Evolutionary conservation across 2,888 invertebrate species (phyloP).

Genomic region (Parnassius orleans): DNA sequence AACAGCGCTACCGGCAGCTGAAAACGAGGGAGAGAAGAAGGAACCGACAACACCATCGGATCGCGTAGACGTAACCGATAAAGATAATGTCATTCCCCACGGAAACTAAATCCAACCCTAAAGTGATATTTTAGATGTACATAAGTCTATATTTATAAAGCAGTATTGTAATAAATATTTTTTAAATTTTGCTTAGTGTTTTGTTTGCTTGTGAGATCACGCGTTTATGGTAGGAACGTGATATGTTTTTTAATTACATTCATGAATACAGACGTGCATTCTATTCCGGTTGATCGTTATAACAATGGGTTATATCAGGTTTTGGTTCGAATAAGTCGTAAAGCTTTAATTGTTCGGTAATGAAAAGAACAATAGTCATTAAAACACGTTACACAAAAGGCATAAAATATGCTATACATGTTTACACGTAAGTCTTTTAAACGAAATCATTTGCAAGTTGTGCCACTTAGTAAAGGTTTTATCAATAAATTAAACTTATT

Average conservation of each 20-base stretch:
- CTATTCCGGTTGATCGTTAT: slow-evolving; percentile 11
- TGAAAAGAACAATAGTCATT: slow-evolving; percentile 20
- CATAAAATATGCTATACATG: slow-evolving; percentile 4
- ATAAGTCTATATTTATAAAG: slow-evolving; percentile 62
- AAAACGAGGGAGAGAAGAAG: slow-evolving; percentile 22
- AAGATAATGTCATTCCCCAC: slow-evolving; percentile 64
- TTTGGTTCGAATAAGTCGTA: slow-evolving; percentile 19
- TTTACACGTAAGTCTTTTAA: too few relatives aligned
- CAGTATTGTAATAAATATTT: slow-evolving; percentile 75
- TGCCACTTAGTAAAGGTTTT: too few relatives aligned
- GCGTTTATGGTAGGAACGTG: slow-evolving; percentile 11
- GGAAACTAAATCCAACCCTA: slow-evolving; percentile 54
- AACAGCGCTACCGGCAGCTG: slow-evolving; percentile 12
- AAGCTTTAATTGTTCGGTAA: slow-evolving; percentile 20
- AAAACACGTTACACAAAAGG: slow-evolving; percentile 2
- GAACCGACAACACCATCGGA: slow-evolving; percentile 46
- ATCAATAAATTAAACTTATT: too few relatives aligned
- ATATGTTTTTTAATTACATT: slow-evolving; percentile 1
- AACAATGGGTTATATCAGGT: slow-evolving; percentile 22
- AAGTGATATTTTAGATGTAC: slow-evolving; percentile 63
- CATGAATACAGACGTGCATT: slow-evolving; percentile 11
- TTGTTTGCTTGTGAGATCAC: slow-evolving; percentile 36
- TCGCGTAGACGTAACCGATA: slow-evolving; percentile 55
- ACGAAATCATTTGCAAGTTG: too few relatives aligned
- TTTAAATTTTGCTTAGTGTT: slow-evolving; percentile 57